Conservation (phyloP, 2,888 invertebrate species). For the Notodonta dromedarius region DNA sequence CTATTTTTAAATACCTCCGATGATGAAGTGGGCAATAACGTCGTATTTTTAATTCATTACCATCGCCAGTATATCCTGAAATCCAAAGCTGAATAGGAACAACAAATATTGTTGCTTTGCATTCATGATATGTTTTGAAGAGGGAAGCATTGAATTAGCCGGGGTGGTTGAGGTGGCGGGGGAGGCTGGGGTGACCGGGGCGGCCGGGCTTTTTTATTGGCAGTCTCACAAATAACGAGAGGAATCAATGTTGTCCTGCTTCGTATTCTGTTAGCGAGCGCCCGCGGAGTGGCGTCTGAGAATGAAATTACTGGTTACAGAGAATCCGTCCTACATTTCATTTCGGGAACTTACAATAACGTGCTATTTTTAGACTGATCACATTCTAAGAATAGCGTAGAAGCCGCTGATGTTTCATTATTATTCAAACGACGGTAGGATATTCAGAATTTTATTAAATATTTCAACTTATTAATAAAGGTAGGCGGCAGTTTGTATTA, state of each 20-base stretch:
- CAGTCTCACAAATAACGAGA: slow-evolving; percentile 50
- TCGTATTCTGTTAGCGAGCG: slow-evolving; percentile 54
- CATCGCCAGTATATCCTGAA: not conserved
- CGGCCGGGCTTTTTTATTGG: slow-evolving; percentile 42
- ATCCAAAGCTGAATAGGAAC: slow-evolving; percentile 14
- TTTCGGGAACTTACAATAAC: slow-evolving; percentile 8
- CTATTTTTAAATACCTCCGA: not conserved
- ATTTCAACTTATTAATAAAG: no score
- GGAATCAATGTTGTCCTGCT: slow-evolving; percentile 63
- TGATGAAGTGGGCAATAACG: not conserved
- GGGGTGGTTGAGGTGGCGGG: slow-evolving; percentile 12
- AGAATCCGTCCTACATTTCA: slow-evolving; percentile 20
- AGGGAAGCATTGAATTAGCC: slow-evolving; percentile 25
- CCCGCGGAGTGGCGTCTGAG: slow-evolving; percentile 46
- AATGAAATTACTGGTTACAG: slow-evolving; percentile 53
- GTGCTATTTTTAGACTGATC: slow-evolving; percentile 6
- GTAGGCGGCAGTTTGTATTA: no score
- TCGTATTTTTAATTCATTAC: not conserved
- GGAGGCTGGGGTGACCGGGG: not conserved
- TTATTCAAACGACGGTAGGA: no score
- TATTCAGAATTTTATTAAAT: no score
- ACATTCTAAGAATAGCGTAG: slow-evolving; percentile 8
- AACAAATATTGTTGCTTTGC: slow-evolving; percentile 19
- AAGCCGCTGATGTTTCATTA: not conserved
- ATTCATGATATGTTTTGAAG: slow-evolving; percentile 28